Base-by-base conservation (phyloP, 2,113 vertebrate species). In the Romanogobio albipinnatus region DNA sequence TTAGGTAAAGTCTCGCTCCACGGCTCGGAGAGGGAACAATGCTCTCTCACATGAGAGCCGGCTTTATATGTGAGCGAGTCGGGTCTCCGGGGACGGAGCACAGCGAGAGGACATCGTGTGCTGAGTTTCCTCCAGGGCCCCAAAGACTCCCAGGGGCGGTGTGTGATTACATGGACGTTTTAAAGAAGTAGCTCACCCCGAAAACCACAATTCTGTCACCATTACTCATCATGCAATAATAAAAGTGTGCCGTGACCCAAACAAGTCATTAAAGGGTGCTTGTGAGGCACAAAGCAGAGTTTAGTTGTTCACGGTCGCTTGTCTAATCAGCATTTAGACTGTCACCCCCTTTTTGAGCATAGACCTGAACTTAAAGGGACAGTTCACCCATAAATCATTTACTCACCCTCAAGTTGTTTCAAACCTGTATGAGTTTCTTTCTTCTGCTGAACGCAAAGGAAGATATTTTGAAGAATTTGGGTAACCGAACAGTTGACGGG, bases 11-110 rank as follows among this genome's bases (percentile, higher is more conserved):
- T 49, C 64, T 4, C 13, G 29, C 36, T 74, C n/a, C 36, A 7
- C 15, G 26, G 19, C 51, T 51, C 81, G 77, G 43, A 45, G 7
- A 22, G 9, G 15, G 78, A 85, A 88, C 87, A 88, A 88, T 86
- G 68, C 19, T 70, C 58, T 79, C 56, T 86, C 68, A 88, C 84
- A 88, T 88, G 66, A 81, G n/a, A 56, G 3, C 36, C 47, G 43
- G 68, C 15, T 68, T 62, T 81, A 74, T 81, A 78, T 88, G 81
- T 88, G 66, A 68, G 33, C 9, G 64, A 78, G 26, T 17, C 39
- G 9, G 14, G n/a, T 77, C 58, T 82, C 77, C 17, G n/a, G 75
- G 76, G 78, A 51, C 71, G 9, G 26, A 24, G 77, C 33, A 7
- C 53, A 56, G 53, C 19, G 14, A 70, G 51, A 77, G 79, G 39